Percentiles rank a stretch among this genome's conserved stretches.
Evolutionary conservation across 2,888 invertebrate species (phyloP).

Genomic region (Tromatobia lineatoria): DNA sequence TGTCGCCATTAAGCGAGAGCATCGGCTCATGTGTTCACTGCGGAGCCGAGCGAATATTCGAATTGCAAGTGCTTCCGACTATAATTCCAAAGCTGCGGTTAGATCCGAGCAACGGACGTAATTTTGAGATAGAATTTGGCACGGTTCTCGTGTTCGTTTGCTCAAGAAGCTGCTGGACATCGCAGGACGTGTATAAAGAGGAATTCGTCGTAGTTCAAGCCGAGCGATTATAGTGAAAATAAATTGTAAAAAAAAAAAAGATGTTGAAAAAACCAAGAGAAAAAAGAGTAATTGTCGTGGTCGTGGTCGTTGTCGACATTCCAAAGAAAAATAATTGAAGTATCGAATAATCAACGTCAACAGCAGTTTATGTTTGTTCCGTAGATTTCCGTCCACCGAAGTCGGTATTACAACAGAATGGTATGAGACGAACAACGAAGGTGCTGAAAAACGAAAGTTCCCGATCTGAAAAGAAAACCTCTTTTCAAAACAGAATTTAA

Average conservation of each 20-base stretch:
- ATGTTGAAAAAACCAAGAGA: neutral
- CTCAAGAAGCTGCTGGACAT: conserved; percentile 93
- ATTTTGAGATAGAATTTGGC: conserved; percentile 91
- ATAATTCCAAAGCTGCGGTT: conserved; percentile 91
- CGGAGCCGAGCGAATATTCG: conserved; percentile 91
- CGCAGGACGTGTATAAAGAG: conserved; percentile 88
- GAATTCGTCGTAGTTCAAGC: conserved; percentile 93
- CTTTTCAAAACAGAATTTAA: conserved; percentile 3
- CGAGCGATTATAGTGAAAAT: conserved; percentile 86
- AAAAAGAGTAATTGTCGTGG: conserved; percentile 21
- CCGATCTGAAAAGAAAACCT: conserved; percentile 41
- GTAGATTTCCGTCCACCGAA: conserved; percentile 69
- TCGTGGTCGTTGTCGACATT: conserved; percentile 42
- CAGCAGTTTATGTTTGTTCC: conserved; percentile 57
- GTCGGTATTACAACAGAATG: conserved; percentile 33
- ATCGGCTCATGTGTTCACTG: conserved; percentile 89
- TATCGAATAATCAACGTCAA: conserved; percentile 48
- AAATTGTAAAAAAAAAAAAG: neutral
- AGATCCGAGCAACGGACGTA: conserved; percentile 85
- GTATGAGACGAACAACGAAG: conserved; percentile 55
- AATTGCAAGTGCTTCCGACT: conserved; percentile 94
- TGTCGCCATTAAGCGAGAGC: conserved; percentile 88
- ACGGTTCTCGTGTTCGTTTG: conserved; percentile 95
- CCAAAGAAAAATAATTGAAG: conserved; percentile 32
- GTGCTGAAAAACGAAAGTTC: conserved; percentile 24